These are phyloP conservation scores for Podabrus alpinus DNA, from an alignment of 2,888 invertebrate genomes.

Conservation along the genomic window DNA sequence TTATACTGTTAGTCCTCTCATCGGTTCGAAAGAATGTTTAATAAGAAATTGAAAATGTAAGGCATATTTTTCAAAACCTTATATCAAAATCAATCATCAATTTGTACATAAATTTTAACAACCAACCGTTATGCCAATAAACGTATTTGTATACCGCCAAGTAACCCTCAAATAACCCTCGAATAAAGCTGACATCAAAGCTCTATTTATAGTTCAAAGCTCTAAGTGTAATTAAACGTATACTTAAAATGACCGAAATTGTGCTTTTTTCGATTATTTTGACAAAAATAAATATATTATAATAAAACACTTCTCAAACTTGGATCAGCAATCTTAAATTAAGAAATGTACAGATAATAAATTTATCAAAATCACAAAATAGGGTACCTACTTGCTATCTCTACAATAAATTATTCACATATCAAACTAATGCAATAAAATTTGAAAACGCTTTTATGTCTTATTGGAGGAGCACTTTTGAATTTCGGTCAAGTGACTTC, in stretches of 20 bases:
- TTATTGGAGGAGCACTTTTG: too few relatives aligned
- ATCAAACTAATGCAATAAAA: too few relatives aligned
- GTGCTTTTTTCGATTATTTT: background rate
- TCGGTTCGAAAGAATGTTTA: background rate
- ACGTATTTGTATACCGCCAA: constrained; percentile 13
- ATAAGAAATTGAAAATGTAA: background rate
- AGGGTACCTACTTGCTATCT: too few relatives aligned
- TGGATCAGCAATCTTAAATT: background rate
- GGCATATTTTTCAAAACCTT: background rate
- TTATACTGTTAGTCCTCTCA: too few relatives aligned
- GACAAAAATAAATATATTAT: background rate
- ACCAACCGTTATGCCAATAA: constrained; percentile 1
- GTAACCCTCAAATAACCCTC: constrained; percentile 18
- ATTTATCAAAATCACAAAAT: too few relatives aligned
- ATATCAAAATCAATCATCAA: background rate
- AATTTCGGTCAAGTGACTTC: too few relatives aligned
- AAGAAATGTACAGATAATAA: background rate
- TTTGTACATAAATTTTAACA: background rate
- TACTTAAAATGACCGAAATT: background rate
- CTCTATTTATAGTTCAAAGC: constrained; percentile 28
- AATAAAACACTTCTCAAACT: background rate
- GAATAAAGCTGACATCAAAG: constrained; percentile 20
- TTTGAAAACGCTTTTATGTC: too few relatives aligned
- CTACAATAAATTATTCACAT: too few relatives aligned
- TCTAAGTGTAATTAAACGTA: constrained; percentile 20